Evolutionary conservation across 1,140 invertebrate species (phyloP), one percentile per base, ranked within the genome.

Genomic region (Drosophila lacertosa): DNA sequence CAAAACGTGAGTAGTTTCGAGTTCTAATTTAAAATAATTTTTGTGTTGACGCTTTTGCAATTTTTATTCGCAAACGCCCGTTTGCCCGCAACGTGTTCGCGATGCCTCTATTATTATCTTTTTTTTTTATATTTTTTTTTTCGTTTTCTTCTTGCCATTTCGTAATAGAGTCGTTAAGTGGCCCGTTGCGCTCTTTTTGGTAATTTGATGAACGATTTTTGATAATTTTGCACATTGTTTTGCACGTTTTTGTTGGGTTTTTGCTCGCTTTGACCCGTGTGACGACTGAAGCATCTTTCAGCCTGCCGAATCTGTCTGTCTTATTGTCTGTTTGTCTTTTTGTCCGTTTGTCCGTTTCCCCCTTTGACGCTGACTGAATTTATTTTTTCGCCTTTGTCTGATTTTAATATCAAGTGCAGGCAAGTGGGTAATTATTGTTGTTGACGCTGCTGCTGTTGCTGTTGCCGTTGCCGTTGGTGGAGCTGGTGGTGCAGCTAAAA

Each of bases 11-110:
- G 83, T 77, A 88, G 83, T 88, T 88, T 88, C 83, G 78, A 88
- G 83, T 88, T 88, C 83, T 88, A 88, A 88, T 88, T 88, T 88
- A 88, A 88, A 88, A 88, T 88, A 88, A 88, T 88, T 88, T 88
- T 88, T 88, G 82, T 88, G 82, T 88, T 88, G 82, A 88, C 82
- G 82, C 82, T 88, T 88, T 88, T 88, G 77, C 82, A 81, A 86
- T 88, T 83, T 83, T 72, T 63, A 53, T 57, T 50, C 58, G 58
- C 64, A 54, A 47, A 53, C 66, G 77, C 78, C 62, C 55, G 45
- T 48, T 50, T 40, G 26, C 37, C 45, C 48, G 45, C 78, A 63
- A 77, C 77, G 77, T n/a, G n/a, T 50, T 62, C 67, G 18, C 74
- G 66, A 79, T 82, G 79, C 58, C 58, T 58, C 54, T 53, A 51